Percentiles rank a stretch among this genome's conserved stretches.
Conservation (phyloP, 1,140 invertebrate species). For the Eueides isabella region DNA sequence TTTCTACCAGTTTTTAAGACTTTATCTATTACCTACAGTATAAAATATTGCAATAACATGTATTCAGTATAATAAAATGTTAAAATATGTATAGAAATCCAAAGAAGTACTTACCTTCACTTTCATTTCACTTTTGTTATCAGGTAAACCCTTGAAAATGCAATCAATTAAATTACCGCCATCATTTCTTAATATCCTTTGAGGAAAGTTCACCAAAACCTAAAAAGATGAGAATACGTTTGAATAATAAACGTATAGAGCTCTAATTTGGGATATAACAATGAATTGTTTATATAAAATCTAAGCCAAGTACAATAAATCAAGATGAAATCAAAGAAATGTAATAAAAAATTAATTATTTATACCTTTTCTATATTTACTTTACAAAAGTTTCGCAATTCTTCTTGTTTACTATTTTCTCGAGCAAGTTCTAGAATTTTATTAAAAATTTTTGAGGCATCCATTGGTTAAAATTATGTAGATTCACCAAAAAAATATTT, state of each 20-base stretch:
- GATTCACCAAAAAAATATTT: too few species aligned
- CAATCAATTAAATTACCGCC: slow-evolving; percentile 57
- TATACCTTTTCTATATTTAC: slow-evolving; percentile 24
- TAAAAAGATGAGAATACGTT: too few species aligned
- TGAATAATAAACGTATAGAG: too few species aligned
- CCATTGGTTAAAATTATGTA: slow-evolving; percentile 39
- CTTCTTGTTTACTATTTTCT: slow-evolving; percentile 52
- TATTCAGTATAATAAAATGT: slow-evolving; percentile 9
- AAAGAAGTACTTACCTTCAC: slow-evolving; percentile 59
- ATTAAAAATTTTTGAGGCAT: slow-evolving; percentile 47
- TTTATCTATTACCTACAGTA: slow-evolving; percentile 62
- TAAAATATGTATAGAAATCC: neutral
- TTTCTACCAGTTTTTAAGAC: slow-evolving; percentile 61
- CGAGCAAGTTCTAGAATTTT: slow-evolving; percentile 59
- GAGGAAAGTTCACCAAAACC: slow-evolving; percentile 55
- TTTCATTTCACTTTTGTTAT: slow-evolving; percentile 48
- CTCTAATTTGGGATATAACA: too few species aligned
- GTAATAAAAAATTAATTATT: neutral
- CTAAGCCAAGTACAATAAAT: too few species aligned
- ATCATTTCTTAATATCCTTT: slow-evolving; percentile 57
- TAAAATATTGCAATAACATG: neutral
- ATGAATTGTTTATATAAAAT: too few species aligned
- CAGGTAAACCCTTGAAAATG: slow-evolving; percentile 60
- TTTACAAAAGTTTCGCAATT: slow-evolving; percentile 60
- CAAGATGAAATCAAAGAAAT: too few species aligned